A percentile compares a stretch with the other conserved stretches of the same genome.
phyloP scores from a whole-genome alignment of 1,140 invertebrate species.

The Pogonomyrmex californicus region DNA sequence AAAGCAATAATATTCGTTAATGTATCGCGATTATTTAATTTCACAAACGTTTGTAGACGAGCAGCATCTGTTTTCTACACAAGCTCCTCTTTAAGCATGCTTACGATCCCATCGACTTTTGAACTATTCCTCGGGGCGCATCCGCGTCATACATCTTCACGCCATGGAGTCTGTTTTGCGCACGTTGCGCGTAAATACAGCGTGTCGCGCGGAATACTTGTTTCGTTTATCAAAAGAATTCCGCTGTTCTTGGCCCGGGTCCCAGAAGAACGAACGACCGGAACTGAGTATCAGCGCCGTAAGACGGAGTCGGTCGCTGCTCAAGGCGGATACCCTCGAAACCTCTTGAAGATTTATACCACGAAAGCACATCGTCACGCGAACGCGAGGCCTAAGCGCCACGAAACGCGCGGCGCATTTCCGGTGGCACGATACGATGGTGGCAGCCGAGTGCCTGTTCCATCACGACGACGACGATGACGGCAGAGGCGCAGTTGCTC shows the following conservation, averaged over 20 bases:
- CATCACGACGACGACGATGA: slow-evolving; percentile 5
- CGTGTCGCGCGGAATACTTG: slow-evolving; percentile 25
- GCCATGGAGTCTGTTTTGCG: slow-evolving; percentile 19
- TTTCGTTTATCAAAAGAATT: slow-evolving; percentile 62
- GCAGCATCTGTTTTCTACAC: neutral
- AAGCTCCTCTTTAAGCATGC: neutral
- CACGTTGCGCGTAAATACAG: slow-evolving; percentile 43
- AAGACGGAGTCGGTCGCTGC: slow-evolving; percentile 12
- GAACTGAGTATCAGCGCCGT: slow-evolving; percentile 33
- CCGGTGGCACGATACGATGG: slow-evolving; percentile 18
- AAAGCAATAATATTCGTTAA: neutral
- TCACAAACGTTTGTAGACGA: neutral
- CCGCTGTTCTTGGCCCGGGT: slow-evolving; percentile 46
- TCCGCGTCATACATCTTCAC: neutral
- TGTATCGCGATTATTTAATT: neutral
- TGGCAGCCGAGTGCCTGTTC: slow-evolving; percentile 22
- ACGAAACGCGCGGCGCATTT: slow-evolving; percentile 30
- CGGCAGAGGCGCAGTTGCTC: slow-evolving; percentile 11
- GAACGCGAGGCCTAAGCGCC: slow-evolving; percentile 51
- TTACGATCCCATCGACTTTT: slow-evolving; percentile 12
- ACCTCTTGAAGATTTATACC: slow-evolving; percentile 66
- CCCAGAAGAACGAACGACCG: slow-evolving; percentile 30
- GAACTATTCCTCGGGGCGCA: neutral
- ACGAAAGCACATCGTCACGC: slow-evolving; percentile 64
- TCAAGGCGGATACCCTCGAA: neutral